Conservation (phyloP, 1,140 invertebrate genomes). For the Lethrus apterus region DNA sequence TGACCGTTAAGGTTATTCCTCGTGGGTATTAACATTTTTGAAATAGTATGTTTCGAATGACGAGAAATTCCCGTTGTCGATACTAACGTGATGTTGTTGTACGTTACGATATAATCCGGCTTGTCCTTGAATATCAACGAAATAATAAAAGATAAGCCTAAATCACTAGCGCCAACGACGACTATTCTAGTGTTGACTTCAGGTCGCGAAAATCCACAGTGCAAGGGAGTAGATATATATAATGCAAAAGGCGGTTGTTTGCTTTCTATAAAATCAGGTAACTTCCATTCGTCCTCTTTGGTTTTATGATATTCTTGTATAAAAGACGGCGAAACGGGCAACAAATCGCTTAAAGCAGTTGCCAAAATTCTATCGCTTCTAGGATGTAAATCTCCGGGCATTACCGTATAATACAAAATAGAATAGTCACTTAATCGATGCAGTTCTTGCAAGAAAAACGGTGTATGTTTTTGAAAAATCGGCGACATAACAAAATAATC, state of each 20-base stretch:
- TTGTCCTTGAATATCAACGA: slow-evolving; percentile 54
- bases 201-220: slow-evolving; percentile 41
- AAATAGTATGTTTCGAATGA: background rate
- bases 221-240: slow-evolving; percentile 41
- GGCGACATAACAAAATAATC: slow-evolving; percentile 29
- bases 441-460: slow-evolving; percentile 42
- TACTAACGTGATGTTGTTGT: slow-evolving; percentile 55
- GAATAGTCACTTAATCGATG: slow-evolving; percentile 42
- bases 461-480: slow-evolving; percentile 26
- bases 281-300: slow-evolving; percentile 7
- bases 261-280: slow-evolving; percentile 16
- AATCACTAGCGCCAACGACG: slow-evolving; percentile 64
- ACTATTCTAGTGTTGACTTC: slow-evolving; percentile 58
- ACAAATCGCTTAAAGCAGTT: slow-evolving; percentile 34
- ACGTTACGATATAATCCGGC: slow-evolving; percentile 36
- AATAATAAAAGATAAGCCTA: slow-evolving; percentile 61
- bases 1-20: background rate
- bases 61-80: slow-evolving; percentile 49
- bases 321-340: slow-evolving; percentile 35
- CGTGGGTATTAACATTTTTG: background rate
- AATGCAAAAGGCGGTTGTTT: slow-evolving; percentile 38
- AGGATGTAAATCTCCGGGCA: slow-evolving; percentile 29
- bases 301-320: slow-evolving; percentile 30
- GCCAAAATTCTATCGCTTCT: background rate
- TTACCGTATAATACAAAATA: slow-evolving; percentile 45